Evolutionary conservation across 2,797 vertebrate genomes (phyloP), one percentile per base, ranked within the genome.

Genomic region (Acanthis flammea): DNA sequence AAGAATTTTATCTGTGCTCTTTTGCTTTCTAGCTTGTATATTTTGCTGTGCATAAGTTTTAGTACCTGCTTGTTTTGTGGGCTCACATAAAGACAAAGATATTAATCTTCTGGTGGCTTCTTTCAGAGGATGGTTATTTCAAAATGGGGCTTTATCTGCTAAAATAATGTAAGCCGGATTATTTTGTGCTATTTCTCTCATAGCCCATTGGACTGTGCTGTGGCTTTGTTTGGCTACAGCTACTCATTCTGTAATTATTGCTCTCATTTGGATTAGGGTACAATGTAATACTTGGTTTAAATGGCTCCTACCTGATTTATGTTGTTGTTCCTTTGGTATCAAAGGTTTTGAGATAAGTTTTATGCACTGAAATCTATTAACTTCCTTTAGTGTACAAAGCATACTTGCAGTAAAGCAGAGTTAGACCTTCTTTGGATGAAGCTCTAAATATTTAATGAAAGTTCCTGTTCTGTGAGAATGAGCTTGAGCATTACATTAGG

Each of bases 401-500:
- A 9, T 76, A n/a, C 19, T 90, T 82, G 42, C 14, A 61, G 45
- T 86, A 62, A 94, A 73, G 48, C 37, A 82, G 33, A 27, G 22
- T 41, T 61, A 41, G 37, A 19, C 18, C 37, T 61, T 21, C n/a
- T 76, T 88, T 84, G 79, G 45, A 76, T 63, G 25, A 83, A 75
- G 24, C 62, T 91, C n/a, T 86, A 84, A 92, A 84, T 88, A 84
- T 90, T 95, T 95, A 86, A 84, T 72, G 47, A 25, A 83, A 45
- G 16, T 42, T 91, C 31, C 51, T 45, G 16, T 42, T 91, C 55
- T 48, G 19, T n/a, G 30, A 68, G 51, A 92, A 72, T 48, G 35
- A 73, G 15, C 66, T 85, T 80, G 33, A 86, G 14, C 21, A 19
- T 35, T 77, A 39, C 47, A 61, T 65, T 80, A 75, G n/a, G 15